Evolutionary conservation across 1,140 invertebrate genomes (phyloP).

Genomic region (Bombus soroeensis): DNA sequence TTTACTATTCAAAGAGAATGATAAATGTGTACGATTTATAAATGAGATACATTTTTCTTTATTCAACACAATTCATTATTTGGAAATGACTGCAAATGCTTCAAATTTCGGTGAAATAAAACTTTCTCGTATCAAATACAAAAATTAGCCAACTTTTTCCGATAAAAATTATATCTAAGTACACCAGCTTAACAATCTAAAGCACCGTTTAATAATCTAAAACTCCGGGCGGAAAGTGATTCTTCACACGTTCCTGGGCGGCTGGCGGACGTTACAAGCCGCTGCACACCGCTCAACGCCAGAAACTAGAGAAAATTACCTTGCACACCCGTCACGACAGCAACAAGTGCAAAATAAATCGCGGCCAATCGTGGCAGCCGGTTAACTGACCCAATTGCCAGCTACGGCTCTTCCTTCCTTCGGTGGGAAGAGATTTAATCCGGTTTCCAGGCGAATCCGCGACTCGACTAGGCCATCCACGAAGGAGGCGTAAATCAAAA

Average conservation of each 20-base stretch:
- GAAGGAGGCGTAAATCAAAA: slow-evolving; percentile 35
- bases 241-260: background rate
- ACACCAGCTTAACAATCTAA: too few relatives aligned
- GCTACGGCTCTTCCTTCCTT: background rate
- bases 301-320: background rate
- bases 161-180: background rate
- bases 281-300: background rate
- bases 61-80: background rate
- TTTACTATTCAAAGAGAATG: background rate
- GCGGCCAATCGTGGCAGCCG: background rate
- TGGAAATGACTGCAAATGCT: background rate
- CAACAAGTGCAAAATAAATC: slow-evolving; percentile 31
- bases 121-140: background rate
- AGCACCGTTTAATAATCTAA: background rate
- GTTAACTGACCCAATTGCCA: slow-evolving; percentile 4
- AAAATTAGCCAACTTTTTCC: background rate
- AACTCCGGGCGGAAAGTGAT: background rate
- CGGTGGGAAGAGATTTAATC: slow-evolving; percentile 19
- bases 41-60: background rate
- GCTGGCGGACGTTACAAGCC: background rate
- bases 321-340: background rate
- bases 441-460: background rate
- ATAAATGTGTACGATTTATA: background rate
- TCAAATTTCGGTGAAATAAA: background rate
- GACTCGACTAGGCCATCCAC: background rate